phyloP scores from a whole-genome alignment of 1,140 invertebrate genomes.

The Lepidostoma basale region DNA sequence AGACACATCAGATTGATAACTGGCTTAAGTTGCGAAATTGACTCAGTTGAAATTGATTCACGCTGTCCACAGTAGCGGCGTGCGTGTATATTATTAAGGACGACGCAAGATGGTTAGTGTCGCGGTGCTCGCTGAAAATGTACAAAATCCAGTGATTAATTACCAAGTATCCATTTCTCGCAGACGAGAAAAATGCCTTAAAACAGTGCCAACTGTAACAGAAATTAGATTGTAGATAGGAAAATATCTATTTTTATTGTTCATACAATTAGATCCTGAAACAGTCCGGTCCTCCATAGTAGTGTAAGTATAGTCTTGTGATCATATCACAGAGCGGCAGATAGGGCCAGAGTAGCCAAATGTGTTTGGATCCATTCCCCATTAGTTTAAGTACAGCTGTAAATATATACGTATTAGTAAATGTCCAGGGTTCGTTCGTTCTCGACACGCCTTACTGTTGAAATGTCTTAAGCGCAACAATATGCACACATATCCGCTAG shows the following conservation, averaged over 20 bases:
- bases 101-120: too few species aligned
- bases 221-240: slow-evolving; percentile 24
- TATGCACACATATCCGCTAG: neutral
- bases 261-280: too few species aligned
- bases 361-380: slow-evolving; percentile 41
- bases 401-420: slow-evolving; percentile 32
- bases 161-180: slow-evolving; percentile 10
- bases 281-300: neutral
- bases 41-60: too few species aligned
- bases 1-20: too few species aligned
- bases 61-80: too few species aligned
- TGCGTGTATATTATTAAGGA: too few species aligned
- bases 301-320: slow-evolving; percentile 7
- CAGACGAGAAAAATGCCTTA: slow-evolving; percentile 29
- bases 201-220: slow-evolving; percentile 28
- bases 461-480: slow-evolving; percentile 12
- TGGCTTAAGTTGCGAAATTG: too few species aligned
- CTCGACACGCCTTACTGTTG: slow-evolving; percentile 35
- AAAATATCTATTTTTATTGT: slow-evolving; percentile 12
- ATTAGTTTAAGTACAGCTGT: slow-evolving; percentile 30
- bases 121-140: slow-evolving; percentile 36
- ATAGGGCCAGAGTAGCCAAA: too few species aligned
- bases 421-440: slow-evolving; percentile 33
- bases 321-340: slow-evolving; percentile 12
- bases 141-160: slow-evolving; percentile 42